These are phyloP conservation scores for Microcaecilia unicolor DNA, from an alignment of 2,797 vertebrate genomes.

Conservation along the genomic window DNA sequence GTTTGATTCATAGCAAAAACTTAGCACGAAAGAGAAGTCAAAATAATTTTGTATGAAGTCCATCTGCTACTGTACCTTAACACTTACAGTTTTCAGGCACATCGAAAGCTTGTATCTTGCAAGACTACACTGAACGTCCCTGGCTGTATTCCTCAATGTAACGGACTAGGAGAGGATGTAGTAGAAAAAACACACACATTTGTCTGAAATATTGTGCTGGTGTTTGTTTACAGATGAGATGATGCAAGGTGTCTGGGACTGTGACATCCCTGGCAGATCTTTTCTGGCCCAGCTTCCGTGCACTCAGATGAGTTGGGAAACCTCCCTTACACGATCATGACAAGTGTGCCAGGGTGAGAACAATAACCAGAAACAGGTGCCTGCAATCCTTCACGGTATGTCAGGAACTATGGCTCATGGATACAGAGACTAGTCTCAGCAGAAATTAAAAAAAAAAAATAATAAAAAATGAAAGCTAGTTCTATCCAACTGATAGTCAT, in stretches of 20 bases:
- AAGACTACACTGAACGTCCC: no score
- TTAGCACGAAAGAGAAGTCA: no score
- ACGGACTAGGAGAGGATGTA: no score
- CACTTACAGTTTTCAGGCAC: no score
- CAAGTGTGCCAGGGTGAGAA: slow-evolving; percentile 46
- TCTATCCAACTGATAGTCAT: slow-evolving; percentile 23
- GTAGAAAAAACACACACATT: neutral
- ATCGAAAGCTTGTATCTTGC: no score
- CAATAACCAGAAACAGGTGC: slow-evolving; percentile 66
- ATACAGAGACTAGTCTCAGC: slow-evolving; percentile 18
- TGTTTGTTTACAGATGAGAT: slow-evolving; percentile 13
- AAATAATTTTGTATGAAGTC: no score
- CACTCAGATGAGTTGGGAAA: slow-evolving; percentile 33
- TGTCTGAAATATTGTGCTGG: neutral
- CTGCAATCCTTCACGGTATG: slow-evolving; percentile 13
- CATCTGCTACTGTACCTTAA: no score
- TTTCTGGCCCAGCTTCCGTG: slow-evolving; percentile 18
- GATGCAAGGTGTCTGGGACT: neutral
- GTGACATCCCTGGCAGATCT: slow-evolving; percentile 2
- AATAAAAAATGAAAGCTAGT: slow-evolving; percentile 17
- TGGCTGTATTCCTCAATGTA: no score
- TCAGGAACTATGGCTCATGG: slow-evolving; percentile 31
- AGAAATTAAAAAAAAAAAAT: neutral
- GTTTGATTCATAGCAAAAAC: no score
- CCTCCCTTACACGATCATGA: slow-evolving; percentile 21